Base-by-base conservation (phyloP, 2,888 invertebrate species). In the Lasioglossum vierecki region DNA sequence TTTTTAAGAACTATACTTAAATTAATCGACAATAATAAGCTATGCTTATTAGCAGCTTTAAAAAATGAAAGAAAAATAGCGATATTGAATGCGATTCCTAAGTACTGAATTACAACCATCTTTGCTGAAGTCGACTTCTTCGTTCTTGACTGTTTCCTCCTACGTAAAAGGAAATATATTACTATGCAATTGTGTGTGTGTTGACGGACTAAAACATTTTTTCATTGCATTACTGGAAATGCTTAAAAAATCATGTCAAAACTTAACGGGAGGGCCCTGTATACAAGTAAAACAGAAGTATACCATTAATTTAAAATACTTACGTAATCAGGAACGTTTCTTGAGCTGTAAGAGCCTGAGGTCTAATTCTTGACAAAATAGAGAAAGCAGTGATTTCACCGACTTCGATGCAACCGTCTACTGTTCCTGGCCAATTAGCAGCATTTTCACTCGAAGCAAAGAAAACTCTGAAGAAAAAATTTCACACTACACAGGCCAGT, bases 361-460 rank as follows among this genome's bases (percentile, higher is more conserved):
- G 94, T 80, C 93, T 89, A 57, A 84, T 79, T 44, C 80, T 85
- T 76, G 88, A 80, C 2, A 93, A 84, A 46, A 93, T 80, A 8
- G 88, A 84, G 49, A 76, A 88, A 5, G 93, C 92, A 13, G 86
- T 88, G 6, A 82, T 77, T 88, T 91, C 87, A 6, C 93, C 93
- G 46, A 92, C 89, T 82, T 93, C 93, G 6, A 93, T 88, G 5
- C 93, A 93, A 39, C 94, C 94, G 46, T 93, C 93, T 11, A 90
- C 82, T 2, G 93, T 93, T 8, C 94, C 94, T 4, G 93, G 93
- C 93, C 93, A 93, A 46, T 82, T 74, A 35, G 9, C 82, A 18
- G 93, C 93, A 68, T 93, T 93, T 82, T 94, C 94, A 79, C 93
- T 93, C 6, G 91, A 90, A 13, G 94, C 92, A 26, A 93, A 92